Base-by-base conservation (phyloP, 2,113 vertebrate genomes). In the Vulpes lagopus region DNA sequence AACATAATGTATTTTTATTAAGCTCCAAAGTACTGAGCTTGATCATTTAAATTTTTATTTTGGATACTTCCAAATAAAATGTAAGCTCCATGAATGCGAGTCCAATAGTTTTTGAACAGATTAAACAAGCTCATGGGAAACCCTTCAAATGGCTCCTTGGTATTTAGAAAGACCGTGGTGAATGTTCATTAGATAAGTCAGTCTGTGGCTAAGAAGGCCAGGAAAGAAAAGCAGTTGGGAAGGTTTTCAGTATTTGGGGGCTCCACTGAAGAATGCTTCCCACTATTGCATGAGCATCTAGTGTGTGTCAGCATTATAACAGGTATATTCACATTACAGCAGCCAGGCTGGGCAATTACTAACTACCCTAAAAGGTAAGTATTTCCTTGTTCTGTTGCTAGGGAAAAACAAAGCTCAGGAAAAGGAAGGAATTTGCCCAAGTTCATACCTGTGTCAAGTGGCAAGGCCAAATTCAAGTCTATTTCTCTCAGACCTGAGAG, bases 41-140 rank as follows among this genome's bases (percentile, higher is more conserved):
- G 27, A 7, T 78, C 81, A 78, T 79, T 94, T 92, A 90, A 59
- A 11, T 84, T 43, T 96, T 82, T 55, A 76, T 64, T 69, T 69
- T 85, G 49, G 55, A 17, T 85, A 64, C 71, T 93, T 95, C 55
- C n/a, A 84, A 74, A 67, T 92, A 92, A 89, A 93, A 69, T 23
- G 5, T 89, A 87, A 82, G 27, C 17, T 57, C 85, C 19, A 4
- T 30, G 49, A 91, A 51, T 55, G 12, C 51, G 32, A 91, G 55
- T 53, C 53, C 55, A 27, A 12, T 27, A 57, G 27, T 49, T 82
- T 17, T 43, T 89, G 67, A 74, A 51, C n/a, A 86, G 7, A 62
- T 65, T 71, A 73, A 85, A 49, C 67, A 84, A 69, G 57, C 22
- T 71, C 49, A 32, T 27, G 10, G 32, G 64, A 80, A 71, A 19